These are phyloP conservation scores for Andricus curvator DNA, from an alignment of 2,888 invertebrate species.

Conservation along the genomic window DNA sequence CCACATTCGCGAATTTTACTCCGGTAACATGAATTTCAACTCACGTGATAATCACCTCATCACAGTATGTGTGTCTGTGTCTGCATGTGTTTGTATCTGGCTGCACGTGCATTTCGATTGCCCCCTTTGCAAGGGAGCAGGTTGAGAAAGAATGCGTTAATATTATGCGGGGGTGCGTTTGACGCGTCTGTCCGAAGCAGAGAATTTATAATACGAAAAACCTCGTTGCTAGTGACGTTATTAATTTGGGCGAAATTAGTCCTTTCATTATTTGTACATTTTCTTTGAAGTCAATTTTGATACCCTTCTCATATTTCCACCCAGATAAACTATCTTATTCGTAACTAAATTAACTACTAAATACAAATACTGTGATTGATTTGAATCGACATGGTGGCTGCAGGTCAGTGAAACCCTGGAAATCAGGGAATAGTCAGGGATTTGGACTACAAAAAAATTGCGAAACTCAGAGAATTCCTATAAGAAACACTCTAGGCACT, in stretches of 20 bases:
- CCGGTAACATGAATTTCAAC: slow-evolving; percentile 57
- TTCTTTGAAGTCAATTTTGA: not conserved
- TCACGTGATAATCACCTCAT: slow-evolving; percentile 56
- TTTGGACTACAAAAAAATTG: too few relatives aligned
- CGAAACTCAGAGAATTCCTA: too few relatives aligned
- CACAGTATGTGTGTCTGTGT: slow-evolving; percentile 14
- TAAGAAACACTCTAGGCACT: too few relatives aligned
- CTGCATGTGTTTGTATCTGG: not conserved
- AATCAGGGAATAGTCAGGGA: too few relatives aligned
- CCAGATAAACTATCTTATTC: too few relatives aligned
- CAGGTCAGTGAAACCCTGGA: too few relatives aligned
- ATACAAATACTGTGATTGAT: too few relatives aligned
- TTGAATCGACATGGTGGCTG: too few relatives aligned
- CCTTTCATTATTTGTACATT: not conserved
- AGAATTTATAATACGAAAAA: slow-evolving; percentile 71
- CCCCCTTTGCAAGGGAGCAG: slow-evolving; percentile 34
- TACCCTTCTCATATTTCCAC: not conserved
- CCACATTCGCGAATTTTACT: slow-evolving; percentile 54
- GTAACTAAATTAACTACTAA: too few relatives aligned
- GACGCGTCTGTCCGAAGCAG: slow-evolving; percentile 66
- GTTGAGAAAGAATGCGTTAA: slow-evolving; percentile 47
- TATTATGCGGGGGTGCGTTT: slow-evolving; percentile 33
- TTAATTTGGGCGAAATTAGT: slow-evolving; percentile 1
- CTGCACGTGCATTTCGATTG: not conserved
- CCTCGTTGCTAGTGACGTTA: slow-evolving; percentile 36